Evolutionary conservation across 35 echinoderm and acorn worm genomes (phyloP), one percentile per base, ranked within the genome.

Genomic region (Apostichopus californicus): DNA sequence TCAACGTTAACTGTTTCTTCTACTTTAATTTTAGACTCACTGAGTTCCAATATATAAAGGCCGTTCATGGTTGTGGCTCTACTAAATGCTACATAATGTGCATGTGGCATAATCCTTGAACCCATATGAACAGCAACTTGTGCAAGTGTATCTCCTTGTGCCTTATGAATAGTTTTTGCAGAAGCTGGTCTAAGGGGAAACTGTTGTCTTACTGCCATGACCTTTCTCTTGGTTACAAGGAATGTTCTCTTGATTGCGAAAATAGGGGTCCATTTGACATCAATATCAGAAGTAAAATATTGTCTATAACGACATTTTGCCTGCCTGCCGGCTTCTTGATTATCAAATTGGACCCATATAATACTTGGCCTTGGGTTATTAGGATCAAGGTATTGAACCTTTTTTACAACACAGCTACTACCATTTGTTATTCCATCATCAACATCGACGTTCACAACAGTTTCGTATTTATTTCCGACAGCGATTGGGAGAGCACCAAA

Each of bases 351-450:
- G 1, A 94, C 78, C 93, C 77, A 90, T 70, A 94, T 66, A 1
- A 78, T 79, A 21, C 57, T 57, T 14, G 54, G 73, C 6, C 56
- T 56, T 17, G 4, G 61, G 9, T 15, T 86, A 23, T 28, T 15
- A 11, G 17, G 7, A 15, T 46, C 7, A 7, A 87, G 8, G 17
- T 63, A 20, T 13, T 13, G 18, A 1, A 72, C 1, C 9, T 70
- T 46, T 72, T 92, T 92, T 5, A 53, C 4, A 73, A 86, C 28
- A 89, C 91, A 92, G 9, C 56, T 52, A 54, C n/a, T 57, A n/a
- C 92, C 83, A 93, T 93, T 93, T 87, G 24, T 78, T 34, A 93
- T 86, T 14, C 92, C 92, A 87, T 93, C 91, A 34, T 83, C 57
- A 87, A 86, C 73, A 92, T 61, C 34, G 5, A 92, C 65, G 57